Evolutionary conservation across 2,113 vertebrate genomes (phyloP).

Genomic region (Perccottus glenii): DNA sequence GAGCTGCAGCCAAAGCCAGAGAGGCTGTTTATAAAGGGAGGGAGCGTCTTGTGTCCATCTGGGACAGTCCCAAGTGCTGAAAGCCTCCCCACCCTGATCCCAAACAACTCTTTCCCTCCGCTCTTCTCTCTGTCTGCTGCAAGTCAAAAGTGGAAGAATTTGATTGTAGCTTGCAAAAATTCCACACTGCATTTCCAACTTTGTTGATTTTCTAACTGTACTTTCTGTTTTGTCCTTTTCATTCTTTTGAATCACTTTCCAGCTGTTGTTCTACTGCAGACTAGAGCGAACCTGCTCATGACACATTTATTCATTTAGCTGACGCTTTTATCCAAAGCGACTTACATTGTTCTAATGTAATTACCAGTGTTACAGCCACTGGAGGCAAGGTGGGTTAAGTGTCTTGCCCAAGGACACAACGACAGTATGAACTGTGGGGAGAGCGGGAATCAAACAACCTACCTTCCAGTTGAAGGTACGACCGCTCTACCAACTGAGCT

Average conservation of each 20-base stretch:
- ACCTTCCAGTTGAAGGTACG: too few species aligned
- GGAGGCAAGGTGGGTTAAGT: too few species aligned
- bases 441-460: too few species aligned
- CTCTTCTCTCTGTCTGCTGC: slow-evolving; percentile 26
- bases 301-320: too few species aligned
- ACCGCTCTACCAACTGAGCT: too few species aligned
- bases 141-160: slow-evolving; percentile 21
- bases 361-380: too few species aligned
- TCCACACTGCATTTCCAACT: slow-evolving; percentile 6
- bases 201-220: slow-evolving; percentile 18
- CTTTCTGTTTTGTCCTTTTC: not conserved
- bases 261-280: not conserved
- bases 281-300: too few species aligned
- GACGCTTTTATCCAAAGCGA: too few species aligned
- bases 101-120: slow-evolving; percentile 51
- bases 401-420: too few species aligned
- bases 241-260: not conserved
- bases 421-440: too few species aligned
- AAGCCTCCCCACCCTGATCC: slow-evolving; percentile 74
- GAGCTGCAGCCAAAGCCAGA: slow-evolving; percentile 9
- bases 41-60: slow-evolving; percentile 74
- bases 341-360: too few species aligned
- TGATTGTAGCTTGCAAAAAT: slow-evolving; percentile 20
- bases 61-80: slow-evolving; percentile 74
- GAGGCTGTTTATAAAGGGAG: slow-evolving; percentile 72